Conservation (phyloP, 2,888 invertebrate species). For the Nomada lathburiana region DNA sequence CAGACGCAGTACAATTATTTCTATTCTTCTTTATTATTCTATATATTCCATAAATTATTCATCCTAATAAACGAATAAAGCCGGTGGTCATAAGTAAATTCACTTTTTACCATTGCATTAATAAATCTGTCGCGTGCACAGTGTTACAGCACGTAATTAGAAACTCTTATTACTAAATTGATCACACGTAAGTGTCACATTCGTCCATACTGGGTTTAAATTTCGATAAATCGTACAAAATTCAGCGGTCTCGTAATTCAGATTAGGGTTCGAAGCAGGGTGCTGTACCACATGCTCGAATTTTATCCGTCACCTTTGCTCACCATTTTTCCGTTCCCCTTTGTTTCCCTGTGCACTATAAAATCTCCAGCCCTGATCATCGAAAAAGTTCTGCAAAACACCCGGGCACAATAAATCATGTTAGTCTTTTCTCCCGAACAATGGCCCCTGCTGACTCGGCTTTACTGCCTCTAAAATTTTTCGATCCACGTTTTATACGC, state of each 20-base stretch:
- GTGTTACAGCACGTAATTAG: background rate
- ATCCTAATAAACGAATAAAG: no score
- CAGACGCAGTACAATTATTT: no score
- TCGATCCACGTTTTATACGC: conserved; percentile 43
- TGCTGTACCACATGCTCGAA: conserved; percentile 24
- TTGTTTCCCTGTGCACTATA: conserved; percentile 10
- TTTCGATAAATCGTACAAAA: background rate
- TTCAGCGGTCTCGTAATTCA: conserved; percentile 13
- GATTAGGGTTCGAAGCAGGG: conserved; percentile 15
- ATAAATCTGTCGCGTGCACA: background rate
- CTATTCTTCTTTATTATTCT: no score
- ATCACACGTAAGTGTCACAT: background rate
- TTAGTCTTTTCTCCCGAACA: conserved; percentile 54
- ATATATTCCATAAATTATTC: no score
- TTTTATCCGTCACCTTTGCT: conserved; percentile 15
- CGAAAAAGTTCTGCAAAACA: conserved; percentile 63
- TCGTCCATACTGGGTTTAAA: background rate
- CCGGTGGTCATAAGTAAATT: no score
- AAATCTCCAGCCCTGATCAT: conserved; percentile 31
- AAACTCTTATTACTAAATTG: background rate
- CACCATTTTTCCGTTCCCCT: background rate
- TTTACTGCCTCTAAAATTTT: conserved; percentile 42
- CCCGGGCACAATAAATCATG: conserved; percentile 63
- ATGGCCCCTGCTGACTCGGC: conserved; percentile 63
- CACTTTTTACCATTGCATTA: background rate